These are phyloP conservation scores for Amphimedon queenslandica DNA, from an alignment of 37 sponge, comb jelly and placozoan species.

Conservation along the genomic window DNA sequence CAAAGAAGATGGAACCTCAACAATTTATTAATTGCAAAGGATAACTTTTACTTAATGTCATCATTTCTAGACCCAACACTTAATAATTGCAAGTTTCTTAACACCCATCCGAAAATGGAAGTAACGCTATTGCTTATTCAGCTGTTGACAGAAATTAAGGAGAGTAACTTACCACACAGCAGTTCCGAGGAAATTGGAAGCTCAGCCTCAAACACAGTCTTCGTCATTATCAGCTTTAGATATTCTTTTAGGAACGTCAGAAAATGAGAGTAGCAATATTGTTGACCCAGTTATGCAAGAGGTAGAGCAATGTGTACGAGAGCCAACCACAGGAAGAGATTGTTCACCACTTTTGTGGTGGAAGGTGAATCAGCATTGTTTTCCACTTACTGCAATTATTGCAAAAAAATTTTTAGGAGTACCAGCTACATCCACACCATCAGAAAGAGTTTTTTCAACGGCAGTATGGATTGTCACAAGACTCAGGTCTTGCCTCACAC, in stretches of 20 bases:
- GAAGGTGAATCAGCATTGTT: constrained; percentile 2
- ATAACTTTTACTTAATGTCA: too few relatives aligned
- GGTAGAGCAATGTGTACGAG: background rate
- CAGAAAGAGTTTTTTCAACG: background rate
- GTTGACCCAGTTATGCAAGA: background rate
- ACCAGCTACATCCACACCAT: too few relatives aligned
- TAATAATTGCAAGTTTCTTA: constrained; percentile 3
- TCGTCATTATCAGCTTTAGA: background rate
- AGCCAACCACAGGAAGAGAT: background rate
- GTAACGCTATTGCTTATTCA: background rate
- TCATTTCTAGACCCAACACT: background rate
- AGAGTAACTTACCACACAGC: background rate
- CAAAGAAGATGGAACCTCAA: too few relatives aligned
- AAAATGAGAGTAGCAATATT: background rate
- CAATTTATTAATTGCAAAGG: too few relatives aligned
- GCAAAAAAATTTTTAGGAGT: too few relatives aligned
- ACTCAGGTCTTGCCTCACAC: background rate
- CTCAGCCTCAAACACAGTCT: background rate
- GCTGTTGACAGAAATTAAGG: background rate
- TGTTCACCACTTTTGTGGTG: constrained; percentile 9
- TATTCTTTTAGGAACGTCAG: constrained; percentile 2
- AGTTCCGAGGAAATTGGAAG: background rate
- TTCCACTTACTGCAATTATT: background rate
- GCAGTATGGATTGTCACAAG: background rate
- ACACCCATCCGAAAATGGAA: background rate